A percentile compares a stretch with the other conserved stretches of the same genome.
Evolutionary conservation across 1,140 invertebrate species (phyloP).

Genomic region (Zaprionus inermis): DNA sequence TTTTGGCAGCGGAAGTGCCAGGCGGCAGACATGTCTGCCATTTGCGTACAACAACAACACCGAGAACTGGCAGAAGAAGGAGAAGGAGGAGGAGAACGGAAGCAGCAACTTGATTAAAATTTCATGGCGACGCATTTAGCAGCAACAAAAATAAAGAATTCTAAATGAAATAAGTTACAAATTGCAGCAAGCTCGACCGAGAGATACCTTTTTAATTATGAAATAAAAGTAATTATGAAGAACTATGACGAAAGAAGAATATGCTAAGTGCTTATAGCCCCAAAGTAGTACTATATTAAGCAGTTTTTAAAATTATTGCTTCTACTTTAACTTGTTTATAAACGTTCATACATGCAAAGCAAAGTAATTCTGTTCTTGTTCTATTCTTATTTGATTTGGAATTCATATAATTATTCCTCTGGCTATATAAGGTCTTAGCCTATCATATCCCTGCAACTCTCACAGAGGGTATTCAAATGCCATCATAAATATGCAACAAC

Average conservation of each 20-base stretch:
- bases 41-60: conserved; percentile 28
- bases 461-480: background rate
- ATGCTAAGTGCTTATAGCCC: no score
- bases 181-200: background rate
- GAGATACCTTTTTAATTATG: background rate
- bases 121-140: conserved; percentile 61
- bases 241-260: no score
- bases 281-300: no score
- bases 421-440: no score
- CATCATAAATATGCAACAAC: conserved; percentile 45
- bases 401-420: no score
- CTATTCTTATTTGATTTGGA: background rate
- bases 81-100: conserved; percentile 28
- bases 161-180: conserved; percentile 1
- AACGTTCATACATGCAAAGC: background rate
- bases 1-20: conserved; percentile 48
- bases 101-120: conserved; percentile 63
- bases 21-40: conserved; percentile 63
- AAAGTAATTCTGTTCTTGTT: background rate
- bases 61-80: conserved; percentile 13
- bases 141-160: conserved; percentile 25
- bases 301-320: no score
- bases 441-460: no score
- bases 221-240: no score
- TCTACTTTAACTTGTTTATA: no score